Percentiles rank a stretch among this genome's conserved stretches.
Conservation (phyloP, 2,888 invertebrate species). For the Pandemis cinnamomeana region DNA sequence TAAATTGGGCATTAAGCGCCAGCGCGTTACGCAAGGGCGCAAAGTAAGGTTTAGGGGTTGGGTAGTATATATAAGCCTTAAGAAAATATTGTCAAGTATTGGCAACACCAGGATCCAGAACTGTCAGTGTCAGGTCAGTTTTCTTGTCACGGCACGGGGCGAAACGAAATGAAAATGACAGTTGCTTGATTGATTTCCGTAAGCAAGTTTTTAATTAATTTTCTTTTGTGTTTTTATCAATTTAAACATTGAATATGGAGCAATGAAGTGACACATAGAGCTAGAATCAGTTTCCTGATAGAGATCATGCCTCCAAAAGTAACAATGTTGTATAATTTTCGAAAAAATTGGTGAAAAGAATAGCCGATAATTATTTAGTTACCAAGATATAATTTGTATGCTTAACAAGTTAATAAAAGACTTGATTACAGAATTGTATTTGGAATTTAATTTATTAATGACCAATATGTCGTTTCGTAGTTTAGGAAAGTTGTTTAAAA, state of each 20-base stretch:
- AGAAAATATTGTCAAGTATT: too few species aligned
- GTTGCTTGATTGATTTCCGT: conserved; percentile 7
- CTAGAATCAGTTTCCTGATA: not conserved
- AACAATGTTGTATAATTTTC: not conserved
- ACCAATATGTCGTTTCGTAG: conserved; percentile 39
- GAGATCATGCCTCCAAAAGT: not conserved
- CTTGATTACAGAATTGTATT: not conserved
- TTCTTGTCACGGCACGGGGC: not conserved
- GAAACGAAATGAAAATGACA: too few species aligned
- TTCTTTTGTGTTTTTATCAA: conserved; percentile 2
- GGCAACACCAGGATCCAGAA: too few species aligned
- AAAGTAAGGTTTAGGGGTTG: too few species aligned
- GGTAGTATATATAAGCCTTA: too few species aligned
- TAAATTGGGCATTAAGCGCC: too few species aligned
- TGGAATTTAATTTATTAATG: not conserved
- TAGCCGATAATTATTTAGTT: not conserved
- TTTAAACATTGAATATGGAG: not conserved
- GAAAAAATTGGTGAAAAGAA: not conserved
- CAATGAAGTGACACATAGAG: not conserved
- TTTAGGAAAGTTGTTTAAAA: conserved; percentile 41
- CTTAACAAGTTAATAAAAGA: not conserved
- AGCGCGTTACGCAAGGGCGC: too few species aligned
- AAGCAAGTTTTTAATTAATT: conserved; percentile 10
- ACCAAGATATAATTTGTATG: not conserved
- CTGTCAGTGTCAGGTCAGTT: not conserved